Evolutionary conservation across 2,113 vertebrate genomes (phyloP).

Genomic region (Plectropomus leopardus): DNA sequence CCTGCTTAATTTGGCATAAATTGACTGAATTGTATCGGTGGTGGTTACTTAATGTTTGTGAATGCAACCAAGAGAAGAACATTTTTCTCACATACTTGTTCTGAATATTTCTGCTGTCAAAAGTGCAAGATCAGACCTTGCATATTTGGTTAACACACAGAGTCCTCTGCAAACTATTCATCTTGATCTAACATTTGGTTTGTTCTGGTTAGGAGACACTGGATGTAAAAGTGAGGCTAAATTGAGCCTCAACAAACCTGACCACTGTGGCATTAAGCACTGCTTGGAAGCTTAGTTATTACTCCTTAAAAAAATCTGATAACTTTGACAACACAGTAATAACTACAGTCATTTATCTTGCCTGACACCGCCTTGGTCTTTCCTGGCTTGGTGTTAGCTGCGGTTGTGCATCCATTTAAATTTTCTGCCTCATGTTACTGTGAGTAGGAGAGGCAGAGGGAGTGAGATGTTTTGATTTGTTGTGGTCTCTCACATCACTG

Average conservation of each 20-base stretch:
- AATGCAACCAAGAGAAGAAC: not conserved
- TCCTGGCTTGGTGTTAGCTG: conserved; percentile 32
- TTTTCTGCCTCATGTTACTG: conserved; percentile 20
- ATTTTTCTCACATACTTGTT: not conserved
- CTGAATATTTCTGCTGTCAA: conserved; percentile 13
- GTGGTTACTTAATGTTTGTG: not conserved
- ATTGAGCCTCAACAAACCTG: conserved; percentile 40
- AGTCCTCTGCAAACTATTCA: conserved; percentile 26
- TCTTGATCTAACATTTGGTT: conserved; percentile 30
- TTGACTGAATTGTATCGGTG: not conserved
- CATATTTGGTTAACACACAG: not conserved
- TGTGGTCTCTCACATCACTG: conserved; percentile 26
- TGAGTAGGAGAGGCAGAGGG: conserved; percentile 4
- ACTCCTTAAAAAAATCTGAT: conserved; percentile 64
- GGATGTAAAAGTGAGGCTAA: conserved; percentile 44
- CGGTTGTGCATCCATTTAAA: conserved; percentile 28
- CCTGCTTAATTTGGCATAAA: not conserved
- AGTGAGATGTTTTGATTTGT: conserved; percentile 64
- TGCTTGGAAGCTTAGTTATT: conserved; percentile 59
- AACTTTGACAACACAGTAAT: conserved; percentile 67
- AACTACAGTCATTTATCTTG: conserved; percentile 62
- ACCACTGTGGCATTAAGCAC: conserved; percentile 47
- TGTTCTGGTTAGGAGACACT: conserved; percentile 25
- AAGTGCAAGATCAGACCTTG: conserved; percentile 2
- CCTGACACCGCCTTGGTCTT: conserved; percentile 45